Conservation (phyloP, 1,140 invertebrate species). For the Bombus polaris region DNA sequence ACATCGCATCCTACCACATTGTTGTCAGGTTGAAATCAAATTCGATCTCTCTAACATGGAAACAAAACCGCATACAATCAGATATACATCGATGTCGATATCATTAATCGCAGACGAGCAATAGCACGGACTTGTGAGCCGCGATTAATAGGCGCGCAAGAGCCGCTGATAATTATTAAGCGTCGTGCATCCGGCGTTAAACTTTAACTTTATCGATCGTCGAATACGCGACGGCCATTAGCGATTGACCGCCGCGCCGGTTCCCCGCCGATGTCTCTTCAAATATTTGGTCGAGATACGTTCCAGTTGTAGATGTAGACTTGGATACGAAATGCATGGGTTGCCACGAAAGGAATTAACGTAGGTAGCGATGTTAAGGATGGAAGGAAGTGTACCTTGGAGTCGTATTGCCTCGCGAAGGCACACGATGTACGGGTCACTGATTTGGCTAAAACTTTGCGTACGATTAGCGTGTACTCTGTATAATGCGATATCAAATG, state of each 20-base stretch:
- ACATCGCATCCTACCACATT: no score
- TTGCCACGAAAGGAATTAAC: conserved; percentile 7
- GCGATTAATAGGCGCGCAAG: conserved; percentile 4
- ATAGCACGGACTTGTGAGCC: no score
- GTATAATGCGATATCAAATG: background rate
- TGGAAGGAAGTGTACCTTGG: background rate
- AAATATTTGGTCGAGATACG: conserved; percentile 5
- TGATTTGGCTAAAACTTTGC: background rate
- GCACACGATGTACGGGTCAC: background rate
- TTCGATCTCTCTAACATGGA: background rate
- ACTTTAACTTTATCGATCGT: conserved; percentile 37
- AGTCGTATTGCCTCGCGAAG: background rate
- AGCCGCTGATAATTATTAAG: conserved; percentile 30
- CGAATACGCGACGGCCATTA: conserved; percentile 1
- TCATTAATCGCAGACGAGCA: background rate
- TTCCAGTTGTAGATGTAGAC: background rate
- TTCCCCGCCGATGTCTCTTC: background rate
- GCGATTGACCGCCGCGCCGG: background rate
- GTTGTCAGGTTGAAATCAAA: background rate
- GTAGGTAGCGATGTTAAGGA: background rate
- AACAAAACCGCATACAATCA: background rate
- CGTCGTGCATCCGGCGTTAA: background rate
- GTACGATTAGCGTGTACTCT: background rate
- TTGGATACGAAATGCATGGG: background rate
- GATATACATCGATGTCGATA: background rate